Percentiles rank a stretch among this genome's conserved stretches.
These are phyloP conservation scores for Leptinotarsa lineolata DNA, from an alignment of 1,140 invertebrate genomes.

Conservation along the genomic window DNA sequence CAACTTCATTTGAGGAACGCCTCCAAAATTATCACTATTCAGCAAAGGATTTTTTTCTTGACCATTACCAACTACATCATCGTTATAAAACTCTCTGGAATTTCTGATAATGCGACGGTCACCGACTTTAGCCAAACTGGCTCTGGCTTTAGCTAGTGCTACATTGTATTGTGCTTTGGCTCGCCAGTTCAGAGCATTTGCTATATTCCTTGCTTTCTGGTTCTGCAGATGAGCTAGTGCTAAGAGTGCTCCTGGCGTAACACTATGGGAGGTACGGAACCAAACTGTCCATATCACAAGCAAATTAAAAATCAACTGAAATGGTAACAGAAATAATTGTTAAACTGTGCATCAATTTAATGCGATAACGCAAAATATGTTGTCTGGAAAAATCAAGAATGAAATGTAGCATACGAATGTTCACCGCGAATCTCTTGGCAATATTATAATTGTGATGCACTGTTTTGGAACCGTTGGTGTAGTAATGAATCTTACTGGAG, in stretches of 20 bases:
- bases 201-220: slow-evolving; percentile 10
- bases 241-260: slow-evolving; percentile 11
- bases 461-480: too few relatives aligned
- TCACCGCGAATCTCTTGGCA: too few relatives aligned
- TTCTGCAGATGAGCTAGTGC: background rate
- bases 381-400: too few relatives aligned
- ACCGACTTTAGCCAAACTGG: background rate
- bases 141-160: background rate
- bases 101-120: slow-evolving; percentile 10
- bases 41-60: background rate
- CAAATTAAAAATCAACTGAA: background rate
- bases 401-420: too few relatives aligned
- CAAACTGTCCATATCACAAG: background rate
- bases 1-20: background rate
- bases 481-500: too few relatives aligned
- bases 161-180: background rate
- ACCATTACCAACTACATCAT: background rate
- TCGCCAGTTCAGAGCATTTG: slow-evolving; percentile 9
- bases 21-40: background rate
- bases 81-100: background rate
- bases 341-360: too few relatives aligned
- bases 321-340: background rate
- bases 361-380: too few relatives aligned
- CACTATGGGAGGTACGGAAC: background rate
- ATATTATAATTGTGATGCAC: too few relatives aligned